Percentiles rank a stretch among this genome's conserved stretches.
Evolutionary conservation across 2,797 vertebrate species (phyloP).

Genomic region (Enteromius viviparus): DNA sequence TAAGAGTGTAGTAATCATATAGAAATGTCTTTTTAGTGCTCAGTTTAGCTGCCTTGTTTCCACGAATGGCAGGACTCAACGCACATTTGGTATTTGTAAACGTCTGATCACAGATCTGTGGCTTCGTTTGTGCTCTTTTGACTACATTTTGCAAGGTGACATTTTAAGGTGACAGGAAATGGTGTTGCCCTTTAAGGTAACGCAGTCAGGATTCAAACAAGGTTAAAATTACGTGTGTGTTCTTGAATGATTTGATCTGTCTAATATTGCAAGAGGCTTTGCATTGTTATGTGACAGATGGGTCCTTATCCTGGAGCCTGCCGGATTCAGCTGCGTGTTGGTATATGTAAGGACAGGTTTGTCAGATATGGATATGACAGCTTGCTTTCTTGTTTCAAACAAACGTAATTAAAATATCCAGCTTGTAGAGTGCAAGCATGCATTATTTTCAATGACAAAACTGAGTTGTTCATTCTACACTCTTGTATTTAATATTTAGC

Average conservation of each 20-base stretch:
- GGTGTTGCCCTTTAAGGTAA: background rate
- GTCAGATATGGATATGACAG: background rate
- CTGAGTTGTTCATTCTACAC: background rate
- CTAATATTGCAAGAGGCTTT: slow-evolving; percentile 14
- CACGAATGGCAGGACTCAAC: background rate
- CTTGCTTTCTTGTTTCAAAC: background rate
- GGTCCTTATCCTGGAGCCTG: slow-evolving; percentile 24
- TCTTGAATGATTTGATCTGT: slow-evolving; percentile 8
- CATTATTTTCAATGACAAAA: background rate
- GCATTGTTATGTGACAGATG: slow-evolving; percentile 45
- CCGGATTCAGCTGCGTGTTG: background rate
- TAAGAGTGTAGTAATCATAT: background rate
- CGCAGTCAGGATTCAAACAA: background rate
- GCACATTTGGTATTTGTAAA: slow-evolving; percentile 21
- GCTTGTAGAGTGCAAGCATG: background rate
- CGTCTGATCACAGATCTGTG: background rate
- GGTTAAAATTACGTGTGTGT: slow-evolving; percentile 4
- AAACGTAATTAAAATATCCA: background rate
- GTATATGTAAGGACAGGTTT: background rate
- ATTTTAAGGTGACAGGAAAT: slow-evolving; percentile 15
- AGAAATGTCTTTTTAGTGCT: background rate
- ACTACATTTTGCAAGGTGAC: slow-evolving; percentile 2
- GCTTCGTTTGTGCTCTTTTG: background rate
- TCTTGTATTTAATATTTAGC: background rate
- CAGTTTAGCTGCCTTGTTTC: slow-evolving; percentile 3